Evolutionary conservation across 2,888 invertebrate species (phyloP).

Genomic region (Drosophila glabriapex): DNA sequence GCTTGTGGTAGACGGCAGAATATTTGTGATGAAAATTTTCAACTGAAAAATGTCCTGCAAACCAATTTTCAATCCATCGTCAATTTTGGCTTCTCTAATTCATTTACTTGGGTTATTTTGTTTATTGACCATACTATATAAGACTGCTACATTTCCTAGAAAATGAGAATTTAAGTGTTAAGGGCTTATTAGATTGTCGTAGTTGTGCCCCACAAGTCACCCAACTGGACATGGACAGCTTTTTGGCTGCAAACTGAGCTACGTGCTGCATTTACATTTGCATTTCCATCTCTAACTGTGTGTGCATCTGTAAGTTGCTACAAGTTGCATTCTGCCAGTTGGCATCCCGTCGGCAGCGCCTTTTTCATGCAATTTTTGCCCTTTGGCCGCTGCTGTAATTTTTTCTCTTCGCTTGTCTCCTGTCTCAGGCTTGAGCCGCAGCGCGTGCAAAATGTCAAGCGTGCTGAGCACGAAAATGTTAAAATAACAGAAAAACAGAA

Average conservation of each 20-base stretch:
- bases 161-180: background rate
- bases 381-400: slow-evolving; percentile 40
- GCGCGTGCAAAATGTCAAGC: slow-evolving; percentile 63
- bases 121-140: too few relatives aligned
- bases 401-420: slow-evolving; percentile 8
- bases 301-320: slow-evolving; percentile 8
- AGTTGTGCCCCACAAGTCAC: slow-evolving; percentile 20
- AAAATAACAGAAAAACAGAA: slow-evolving; percentile 10
- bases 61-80: background rate
- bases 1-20: background rate
- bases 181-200: slow-evolving; percentile 19
- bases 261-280: slow-evolving; percentile 54
- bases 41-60: background rate
- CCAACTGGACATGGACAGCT: slow-evolving; percentile 32
- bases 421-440: slow-evolving; percentile 23
- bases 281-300: slow-evolving; percentile 13
- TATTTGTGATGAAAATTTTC: background rate
- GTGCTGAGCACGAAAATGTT: slow-evolving; percentile 18
- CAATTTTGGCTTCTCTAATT: background rate
- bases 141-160: background rate
- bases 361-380: slow-evolving; percentile 60
- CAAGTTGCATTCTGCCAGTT: slow-evolving; percentile 27
- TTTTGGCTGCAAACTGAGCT: slow-evolving; percentile 9
- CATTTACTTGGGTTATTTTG: too few relatives aligned
- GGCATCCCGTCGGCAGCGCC: slow-evolving; percentile 29